A percentile compares a stretch with the other conserved stretches of the same genome.
Conservation (phyloP, 2,797 vertebrate genomes). For the Holocentrus rufus region DNA sequence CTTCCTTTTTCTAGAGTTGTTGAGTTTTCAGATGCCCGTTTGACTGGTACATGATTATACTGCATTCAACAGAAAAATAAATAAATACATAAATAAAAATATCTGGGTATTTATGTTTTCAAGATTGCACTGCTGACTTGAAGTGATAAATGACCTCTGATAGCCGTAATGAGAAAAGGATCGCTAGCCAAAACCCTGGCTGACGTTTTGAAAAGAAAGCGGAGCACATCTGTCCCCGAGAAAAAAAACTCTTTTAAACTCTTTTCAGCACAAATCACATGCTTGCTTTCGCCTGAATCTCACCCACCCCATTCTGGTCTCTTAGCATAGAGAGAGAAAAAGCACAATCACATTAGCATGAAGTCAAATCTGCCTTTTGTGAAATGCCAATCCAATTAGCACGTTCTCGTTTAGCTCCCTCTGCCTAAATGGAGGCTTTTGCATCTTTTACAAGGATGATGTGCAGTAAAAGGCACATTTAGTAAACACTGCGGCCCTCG, state of each 20-base stretch:
- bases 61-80: too few relatives aligned
- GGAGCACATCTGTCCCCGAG: constrained; percentile 20
- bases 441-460: constrained; percentile 75
- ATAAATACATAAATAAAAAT: too few relatives aligned
- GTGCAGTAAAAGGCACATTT: constrained; percentile 76
- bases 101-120: not conserved
- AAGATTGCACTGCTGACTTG: not conserved
- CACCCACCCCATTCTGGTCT: constrained; percentile 66
- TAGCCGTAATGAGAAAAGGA: not conserved
- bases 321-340: constrained; percentile 46
- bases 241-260: constrained; percentile 29
- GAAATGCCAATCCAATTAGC: constrained; percentile 82
- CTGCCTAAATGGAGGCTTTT: constrained; percentile 73
- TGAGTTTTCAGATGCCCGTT: too few relatives aligned
- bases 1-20: too few relatives aligned
- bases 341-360: constrained; percentile 76
- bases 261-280: constrained; percentile 32
- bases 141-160: not conserved
- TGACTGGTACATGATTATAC: too few relatives aligned
- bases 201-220: constrained; percentile 33
- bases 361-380: constrained; percentile 80
- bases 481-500: constrained; percentile 68
- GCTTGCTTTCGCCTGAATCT: constrained; percentile 54
- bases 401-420: constrained; percentile 67
- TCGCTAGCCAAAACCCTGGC: not conserved